Conservation (phyloP, 2,797 vertebrate species). For the Paramormyrops hopkinsi region DNA sequence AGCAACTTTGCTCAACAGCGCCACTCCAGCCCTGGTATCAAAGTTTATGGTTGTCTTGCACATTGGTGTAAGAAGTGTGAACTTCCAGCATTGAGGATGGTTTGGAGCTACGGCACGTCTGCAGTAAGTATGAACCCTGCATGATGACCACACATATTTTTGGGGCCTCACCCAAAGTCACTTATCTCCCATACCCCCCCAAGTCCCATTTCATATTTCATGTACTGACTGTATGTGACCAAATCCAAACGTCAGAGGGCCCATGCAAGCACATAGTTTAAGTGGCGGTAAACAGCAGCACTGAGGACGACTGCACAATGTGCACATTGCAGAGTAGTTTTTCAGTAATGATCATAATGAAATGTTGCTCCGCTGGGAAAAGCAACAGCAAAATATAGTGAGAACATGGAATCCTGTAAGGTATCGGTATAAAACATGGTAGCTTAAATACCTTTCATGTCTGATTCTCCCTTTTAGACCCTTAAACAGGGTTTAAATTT, state of each 20-base stretch:
- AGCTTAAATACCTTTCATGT: neutral
- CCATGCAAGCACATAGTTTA: neutral
- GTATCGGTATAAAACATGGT: neutral
- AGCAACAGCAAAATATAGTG: neutral
- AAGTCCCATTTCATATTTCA: neutral
- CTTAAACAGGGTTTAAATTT: neutral
- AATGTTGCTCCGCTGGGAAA: neutral
- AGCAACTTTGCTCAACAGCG: neutral
- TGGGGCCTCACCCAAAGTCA: neutral
- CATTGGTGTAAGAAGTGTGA: neutral
- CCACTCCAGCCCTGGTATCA: neutral
- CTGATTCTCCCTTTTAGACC: neutral
- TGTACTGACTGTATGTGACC: neutral
- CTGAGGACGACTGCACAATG: neutral
- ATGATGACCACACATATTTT: neutral
- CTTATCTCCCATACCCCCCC: neutral
- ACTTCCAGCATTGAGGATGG: neutral
- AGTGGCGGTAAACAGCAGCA: neutral
- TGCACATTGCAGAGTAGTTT: neutral
- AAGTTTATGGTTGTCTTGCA: neutral
- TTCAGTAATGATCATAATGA: neutral
- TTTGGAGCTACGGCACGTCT: neutral
- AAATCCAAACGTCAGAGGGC: neutral
- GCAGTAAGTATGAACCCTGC: neutral
- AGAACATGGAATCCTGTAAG: neutral